Base-by-base conservation (phyloP, 2,797 vertebrate genomes). In the Sebastes oblongus region DNA sequence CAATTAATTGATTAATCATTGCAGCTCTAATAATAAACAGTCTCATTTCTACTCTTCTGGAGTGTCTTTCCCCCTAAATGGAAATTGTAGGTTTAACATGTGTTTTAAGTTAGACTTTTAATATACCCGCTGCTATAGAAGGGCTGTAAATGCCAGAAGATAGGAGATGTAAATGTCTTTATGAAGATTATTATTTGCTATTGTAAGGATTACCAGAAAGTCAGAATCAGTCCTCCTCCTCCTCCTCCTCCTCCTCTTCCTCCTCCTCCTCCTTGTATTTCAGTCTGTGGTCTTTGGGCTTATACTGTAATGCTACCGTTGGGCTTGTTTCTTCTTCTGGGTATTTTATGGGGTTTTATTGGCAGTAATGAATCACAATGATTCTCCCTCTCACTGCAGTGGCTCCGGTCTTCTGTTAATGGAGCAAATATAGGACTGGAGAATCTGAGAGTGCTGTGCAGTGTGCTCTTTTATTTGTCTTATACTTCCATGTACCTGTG, bases 301-400 rank as follows among this genome's bases (percentile, higher is more conserved):
- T 68, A 68, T 50, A 16, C 75, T 65, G 82, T 88, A 84, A 86
- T 34, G 75, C 75, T 61, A 36, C 65, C n/a, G 18, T 80, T 32
- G 58, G 80, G 66, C 78, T 75, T n/a, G 56, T 86, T 88, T 82
- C 79, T 81, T 83, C 85, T 84, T 86, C 72, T 71, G 72, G 68
- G 76, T 86, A 77, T 83, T 91, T 89, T 75, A 91, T 89, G 75
- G 75, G 30, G 12, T 76, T 88, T 89, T 87, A 89, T 90, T 82
- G 87, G 73, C 85, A 72, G 86, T 81, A 89, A 82, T 92, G 84
- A 92, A 91, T 93, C 86, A 89, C 81, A 75, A 12, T 58, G 80
- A 87, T 85, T 29, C 82, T 77, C 50, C 78, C 65, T 77, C 80
- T 85, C 75, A 81, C 85, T 87, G 86, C 91, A 84, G 90, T 68